These are phyloP conservation scores for Platyrinchus mystaceus DNA, from an alignment of 2,797 vertebrate genomes.

Conservation along the genomic window DNA sequence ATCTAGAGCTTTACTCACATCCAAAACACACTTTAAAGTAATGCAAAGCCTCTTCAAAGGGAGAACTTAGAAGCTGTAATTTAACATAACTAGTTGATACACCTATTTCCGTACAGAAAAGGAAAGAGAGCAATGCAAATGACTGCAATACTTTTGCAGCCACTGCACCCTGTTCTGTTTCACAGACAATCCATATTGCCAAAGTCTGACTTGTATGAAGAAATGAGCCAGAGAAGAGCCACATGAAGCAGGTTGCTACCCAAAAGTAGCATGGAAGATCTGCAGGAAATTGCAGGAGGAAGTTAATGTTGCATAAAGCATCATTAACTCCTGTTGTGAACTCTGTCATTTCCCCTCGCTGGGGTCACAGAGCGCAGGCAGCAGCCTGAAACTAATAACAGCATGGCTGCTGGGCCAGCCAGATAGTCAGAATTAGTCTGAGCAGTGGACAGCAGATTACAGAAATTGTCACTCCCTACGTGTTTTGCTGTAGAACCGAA, in stretches of 20 bases:
- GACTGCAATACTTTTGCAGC: background rate
- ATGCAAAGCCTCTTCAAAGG: background rate
- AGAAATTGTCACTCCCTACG: background rate
- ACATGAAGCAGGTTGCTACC: background rate
- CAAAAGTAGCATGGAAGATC: background rate
- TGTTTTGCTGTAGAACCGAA: background rate
- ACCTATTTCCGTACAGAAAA: background rate
- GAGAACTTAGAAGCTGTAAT: background rate
- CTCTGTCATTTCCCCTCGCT: background rate
- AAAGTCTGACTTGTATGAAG: background rate
- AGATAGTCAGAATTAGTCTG: background rate
- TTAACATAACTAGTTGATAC: background rate
- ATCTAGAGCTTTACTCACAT: background rate
- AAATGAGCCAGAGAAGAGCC: constrained; percentile 19
- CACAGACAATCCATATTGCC: background rate
- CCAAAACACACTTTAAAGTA: background rate
- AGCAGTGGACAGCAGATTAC: background rate
- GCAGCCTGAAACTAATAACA: constrained; percentile 14
- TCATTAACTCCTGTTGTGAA: constrained; percentile 24
- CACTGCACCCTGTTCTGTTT: background rate
- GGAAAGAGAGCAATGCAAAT: background rate
- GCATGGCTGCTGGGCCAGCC: background rate
- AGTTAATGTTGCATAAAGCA: constrained; percentile 34
- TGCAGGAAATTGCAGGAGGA: constrained; percentile 7
- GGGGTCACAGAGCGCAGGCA: background rate